Evolutionary conservation across 2,797 vertebrate species (phyloP).

Genomic region (Amblyraja radiata): DNA sequence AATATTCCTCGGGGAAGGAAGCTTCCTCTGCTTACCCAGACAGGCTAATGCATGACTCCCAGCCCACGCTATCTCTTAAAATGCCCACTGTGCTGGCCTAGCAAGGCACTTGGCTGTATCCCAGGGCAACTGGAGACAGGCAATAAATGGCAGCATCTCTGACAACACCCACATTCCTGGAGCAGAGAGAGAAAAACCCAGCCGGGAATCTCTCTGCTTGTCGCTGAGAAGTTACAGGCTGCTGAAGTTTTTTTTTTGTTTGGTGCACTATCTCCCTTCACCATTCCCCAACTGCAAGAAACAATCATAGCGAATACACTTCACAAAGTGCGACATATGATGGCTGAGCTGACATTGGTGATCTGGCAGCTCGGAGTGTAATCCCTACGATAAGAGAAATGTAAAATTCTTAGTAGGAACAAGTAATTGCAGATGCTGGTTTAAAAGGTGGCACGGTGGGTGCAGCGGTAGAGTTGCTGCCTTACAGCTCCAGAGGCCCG

Average conservation of each 20-base stretch:
- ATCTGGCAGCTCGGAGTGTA: neutral
- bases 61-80: neutral
- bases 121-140: neutral
- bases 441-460: no score
- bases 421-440: no score
- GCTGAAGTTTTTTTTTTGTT: neutral
- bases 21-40: neutral
- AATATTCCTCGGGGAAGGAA: neutral
- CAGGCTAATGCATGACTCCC: neutral
- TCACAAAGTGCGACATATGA: neutral
- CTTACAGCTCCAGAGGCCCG: no score
- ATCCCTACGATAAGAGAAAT: no score
- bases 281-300: neutral
- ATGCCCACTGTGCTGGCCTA: neutral
- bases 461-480: no score
- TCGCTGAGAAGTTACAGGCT: neutral
- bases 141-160: neutral
- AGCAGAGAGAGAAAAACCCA: neutral
- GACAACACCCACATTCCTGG: neutral
- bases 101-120: neutral
- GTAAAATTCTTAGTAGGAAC: no score
- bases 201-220: neutral
- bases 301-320: neutral
- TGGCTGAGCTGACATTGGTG: neutral
- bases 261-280: neutral